Evolutionary conservation across 2,888 invertebrate species (phyloP).

Genomic region (Rhyacophila evoluta): DNA sequence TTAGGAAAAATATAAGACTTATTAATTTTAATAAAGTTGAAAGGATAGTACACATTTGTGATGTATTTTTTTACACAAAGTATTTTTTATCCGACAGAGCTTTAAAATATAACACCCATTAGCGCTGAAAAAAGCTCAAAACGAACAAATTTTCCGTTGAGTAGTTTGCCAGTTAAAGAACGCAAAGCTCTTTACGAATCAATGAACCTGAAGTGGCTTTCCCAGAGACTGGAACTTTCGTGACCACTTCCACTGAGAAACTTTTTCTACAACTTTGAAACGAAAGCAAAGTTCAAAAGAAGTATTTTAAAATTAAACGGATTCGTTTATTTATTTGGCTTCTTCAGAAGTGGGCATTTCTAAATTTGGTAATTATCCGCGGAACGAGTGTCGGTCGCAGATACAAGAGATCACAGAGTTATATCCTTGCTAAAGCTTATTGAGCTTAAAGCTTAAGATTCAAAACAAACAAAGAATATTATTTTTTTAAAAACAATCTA

Average conservation of each 20-base stretch:
- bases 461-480: too few species aligned
- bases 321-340: neutral
- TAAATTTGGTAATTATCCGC: neutral
- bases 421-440: too few species aligned
- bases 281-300: neutral
- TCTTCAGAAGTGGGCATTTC: neutral
- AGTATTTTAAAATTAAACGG: neutral
- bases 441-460: too few species aligned
- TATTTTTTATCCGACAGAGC: too few species aligned
- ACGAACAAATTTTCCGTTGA: constrained; percentile 3
- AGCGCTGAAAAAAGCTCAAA: neutral
- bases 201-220: constrained; percentile 7
- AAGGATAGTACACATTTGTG: too few species aligned
- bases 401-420: too few species aligned
- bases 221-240: neutral
- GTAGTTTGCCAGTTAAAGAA: constrained; percentile 22
- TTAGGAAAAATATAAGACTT: too few species aligned
- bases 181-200: constrained; percentile 10
- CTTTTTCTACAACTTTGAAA: neutral
- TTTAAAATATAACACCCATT: neutral
- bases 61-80: too few species aligned
- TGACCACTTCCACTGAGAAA: neutral
- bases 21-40: too few species aligned
- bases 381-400: neutral
- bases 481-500: too few species aligned